Percentiles rank a stretch among this genome's conserved stretches.
Conservation (phyloP, 2,113 vertebrate genomes). For the Gavialis gangeticus region DNA sequence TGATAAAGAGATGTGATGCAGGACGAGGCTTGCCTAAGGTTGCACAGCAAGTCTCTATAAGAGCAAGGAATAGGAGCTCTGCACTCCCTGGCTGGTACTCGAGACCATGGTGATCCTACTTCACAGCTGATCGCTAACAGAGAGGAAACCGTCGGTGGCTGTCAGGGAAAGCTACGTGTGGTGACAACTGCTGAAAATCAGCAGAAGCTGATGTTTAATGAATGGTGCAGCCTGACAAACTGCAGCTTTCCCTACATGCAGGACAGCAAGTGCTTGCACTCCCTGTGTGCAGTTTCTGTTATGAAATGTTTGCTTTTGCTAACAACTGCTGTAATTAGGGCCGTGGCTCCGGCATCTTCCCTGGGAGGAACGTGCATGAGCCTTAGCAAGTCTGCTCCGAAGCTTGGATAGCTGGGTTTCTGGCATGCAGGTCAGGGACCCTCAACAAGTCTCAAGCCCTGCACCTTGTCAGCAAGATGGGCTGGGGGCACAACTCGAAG, state of each 20-base stretch:
- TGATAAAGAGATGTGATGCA: neutral
- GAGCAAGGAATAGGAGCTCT: neutral
- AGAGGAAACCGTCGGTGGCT: neutral
- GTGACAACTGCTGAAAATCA: neutral
- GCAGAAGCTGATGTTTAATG: neutral
- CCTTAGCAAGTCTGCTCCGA: neutral
- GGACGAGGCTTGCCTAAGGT: neutral
- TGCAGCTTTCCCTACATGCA: neutral
- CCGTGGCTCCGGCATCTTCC: neutral
- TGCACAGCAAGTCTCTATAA: neutral
- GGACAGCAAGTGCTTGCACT: neutral
- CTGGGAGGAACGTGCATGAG: neutral
- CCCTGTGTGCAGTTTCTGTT: neutral
- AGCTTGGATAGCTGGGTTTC: neutral
- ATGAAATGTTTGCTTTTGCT: neutral
- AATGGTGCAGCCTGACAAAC: neutral
- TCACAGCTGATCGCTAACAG: neutral
- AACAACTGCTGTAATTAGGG: neutral
- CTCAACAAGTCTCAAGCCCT: too few species aligned
- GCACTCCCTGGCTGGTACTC: neutral
- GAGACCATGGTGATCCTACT: neutral
- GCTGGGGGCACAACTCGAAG: too few species aligned
- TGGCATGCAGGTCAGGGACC: too few species aligned
- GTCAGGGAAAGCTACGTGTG: neutral
- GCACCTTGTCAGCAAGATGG: too few species aligned